phyloP scores from a whole-genome alignment of 2,888 invertebrate genomes.

The Smittia sp. region DNA sequence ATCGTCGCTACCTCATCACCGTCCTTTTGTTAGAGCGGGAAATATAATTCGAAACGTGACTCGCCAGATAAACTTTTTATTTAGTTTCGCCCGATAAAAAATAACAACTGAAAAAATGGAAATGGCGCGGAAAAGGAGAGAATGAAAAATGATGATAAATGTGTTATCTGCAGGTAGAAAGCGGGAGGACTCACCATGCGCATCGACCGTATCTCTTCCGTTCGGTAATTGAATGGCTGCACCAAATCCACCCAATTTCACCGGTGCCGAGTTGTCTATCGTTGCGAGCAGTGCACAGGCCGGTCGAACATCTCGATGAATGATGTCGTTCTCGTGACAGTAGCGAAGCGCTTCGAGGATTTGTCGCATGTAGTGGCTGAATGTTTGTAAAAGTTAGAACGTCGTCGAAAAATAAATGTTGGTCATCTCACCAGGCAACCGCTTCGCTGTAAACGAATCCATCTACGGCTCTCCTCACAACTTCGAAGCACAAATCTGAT shows the following conservation, averaged over 20 bases:
- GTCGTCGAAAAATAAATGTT: neutral
- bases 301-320: slow-evolving; percentile 96
- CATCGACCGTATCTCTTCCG: slow-evolving; percentile 64
- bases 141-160: slow-evolving; percentile 24
- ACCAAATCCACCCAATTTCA: slow-evolving; percentile 96
- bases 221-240: slow-evolving; percentile 92
- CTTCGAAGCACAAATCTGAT: slow-evolving; percentile 96
- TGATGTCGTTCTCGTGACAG: slow-evolving; percentile 97
- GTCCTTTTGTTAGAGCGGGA: neutral
- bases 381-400: slow-evolving; percentile 39
- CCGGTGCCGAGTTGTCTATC: slow-evolving; percentile 96
- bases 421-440: slow-evolving; percentile 81
- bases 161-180: neutral
- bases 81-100: neutral
- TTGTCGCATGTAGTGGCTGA: slow-evolving; percentile 98
- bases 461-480: slow-evolving; percentile 89
- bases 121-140: neutral
- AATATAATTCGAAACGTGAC: slow-evolving; percentile 11
- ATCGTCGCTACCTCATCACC: neutral
- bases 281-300: slow-evolving; percentile 95
- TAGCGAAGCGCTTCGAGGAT: slow-evolving; percentile 94
- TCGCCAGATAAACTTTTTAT: neutral
- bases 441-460: slow-evolving; percentile 99
- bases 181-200: slow-evolving; percentile 54
- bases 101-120: neutral